Percentiles rank a stretch among this genome's conserved stretches.
Conservation (phyloP, 2,888 invertebrate genomes). For the Heteromurus nitidus region DNA sequence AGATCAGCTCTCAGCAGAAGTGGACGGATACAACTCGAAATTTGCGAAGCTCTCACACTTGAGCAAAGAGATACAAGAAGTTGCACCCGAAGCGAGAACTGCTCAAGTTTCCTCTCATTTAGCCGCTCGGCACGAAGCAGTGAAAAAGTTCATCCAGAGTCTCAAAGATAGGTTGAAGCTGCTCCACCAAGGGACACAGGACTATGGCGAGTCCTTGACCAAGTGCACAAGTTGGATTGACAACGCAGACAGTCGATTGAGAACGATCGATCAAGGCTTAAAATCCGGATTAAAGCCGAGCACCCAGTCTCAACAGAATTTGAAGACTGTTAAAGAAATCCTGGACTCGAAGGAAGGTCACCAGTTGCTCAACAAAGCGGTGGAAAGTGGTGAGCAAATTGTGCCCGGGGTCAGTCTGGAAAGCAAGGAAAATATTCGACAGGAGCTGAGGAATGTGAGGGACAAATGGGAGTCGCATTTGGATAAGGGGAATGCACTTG, state of each 20-base stretch:
- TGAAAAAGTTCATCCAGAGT: slow-evolving; percentile 83
- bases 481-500: slow-evolving; percentile 88
- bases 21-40: slow-evolving; percentile 81
- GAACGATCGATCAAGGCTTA: slow-evolving; percentile 4
- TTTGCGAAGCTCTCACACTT: slow-evolving; percentile 82
- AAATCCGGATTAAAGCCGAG: slow-evolving; percentile 77
- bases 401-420: slow-evolving; percentile 91
- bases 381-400: slow-evolving; percentile 91
- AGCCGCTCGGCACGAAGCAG: slow-evolving; percentile 84
- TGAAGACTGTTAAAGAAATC: slow-evolving; percentile 58
- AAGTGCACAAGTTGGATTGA: slow-evolving; percentile 88
- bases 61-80: slow-evolving; percentile 83
- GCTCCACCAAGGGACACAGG: slow-evolving; percentile 82
- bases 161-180: slow-evolving; percentile 85
- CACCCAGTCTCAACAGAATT: slow-evolving; percentile 17
- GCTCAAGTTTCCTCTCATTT: slow-evolving; percentile 88
- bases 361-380: slow-evolving; percentile 84
- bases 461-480: slow-evolving; percentile 89
- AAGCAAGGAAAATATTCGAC: slow-evolving; percentile 88
- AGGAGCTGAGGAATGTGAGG: slow-evolving; percentile 86
- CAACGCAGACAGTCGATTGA: slow-evolving; percentile 85
- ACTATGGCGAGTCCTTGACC: slow-evolving; percentile 81
- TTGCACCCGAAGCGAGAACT: slow-evolving; percentile 89
- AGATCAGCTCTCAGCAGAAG: slow-evolving; percentile 80
- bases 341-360: slow-evolving; percentile 85